Evolutionary conservation across 2,888 invertebrate genomes (phyloP).

Genomic region (Mimachlamys varia): DNA sequence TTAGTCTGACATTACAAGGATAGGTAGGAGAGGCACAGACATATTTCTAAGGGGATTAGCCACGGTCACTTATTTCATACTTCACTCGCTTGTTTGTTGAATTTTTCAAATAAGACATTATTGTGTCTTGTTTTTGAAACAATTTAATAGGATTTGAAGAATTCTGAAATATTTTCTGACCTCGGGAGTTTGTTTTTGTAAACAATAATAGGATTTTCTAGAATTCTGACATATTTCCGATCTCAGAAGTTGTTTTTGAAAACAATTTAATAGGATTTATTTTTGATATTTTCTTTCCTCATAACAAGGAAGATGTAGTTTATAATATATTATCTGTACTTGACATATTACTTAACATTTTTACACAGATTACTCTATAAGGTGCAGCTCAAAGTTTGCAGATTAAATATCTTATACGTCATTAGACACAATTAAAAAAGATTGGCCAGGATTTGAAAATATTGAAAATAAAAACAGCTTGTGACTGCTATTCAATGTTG

Average conservation of each 20-base stretch:
- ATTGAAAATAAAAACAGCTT: too few relatives aligned
- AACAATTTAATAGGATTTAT: neutral
- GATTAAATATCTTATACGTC: too few relatives aligned
- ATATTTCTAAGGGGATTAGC: neutral
- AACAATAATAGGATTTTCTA: neutral
- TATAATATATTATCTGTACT: too few relatives aligned
- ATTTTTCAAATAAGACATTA: neutral
- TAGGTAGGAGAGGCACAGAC: neutral
- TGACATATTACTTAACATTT: too few relatives aligned
- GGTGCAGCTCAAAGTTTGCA: too few relatives aligned
- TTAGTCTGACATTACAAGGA: neutral
- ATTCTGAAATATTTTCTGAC: neutral
- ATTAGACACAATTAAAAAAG: too few relatives aligned
- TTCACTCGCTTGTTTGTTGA: neutral
- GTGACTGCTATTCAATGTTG: too few relatives aligned
- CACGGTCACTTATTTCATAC: neutral
- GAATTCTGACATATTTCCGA: neutral
- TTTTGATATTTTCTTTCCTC: too few relatives aligned
- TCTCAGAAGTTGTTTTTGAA: neutral
- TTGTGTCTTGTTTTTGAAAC: neutral
- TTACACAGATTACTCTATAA: too few relatives aligned
- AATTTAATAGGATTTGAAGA: neutral
- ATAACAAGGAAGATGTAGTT: too few relatives aligned
- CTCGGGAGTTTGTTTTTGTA: neutral
- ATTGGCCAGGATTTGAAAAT: too few relatives aligned